phyloP scores from a whole-genome alignment of 2,797 vertebrate genomes.

The Gobionotothen gibberifrons region DNA sequence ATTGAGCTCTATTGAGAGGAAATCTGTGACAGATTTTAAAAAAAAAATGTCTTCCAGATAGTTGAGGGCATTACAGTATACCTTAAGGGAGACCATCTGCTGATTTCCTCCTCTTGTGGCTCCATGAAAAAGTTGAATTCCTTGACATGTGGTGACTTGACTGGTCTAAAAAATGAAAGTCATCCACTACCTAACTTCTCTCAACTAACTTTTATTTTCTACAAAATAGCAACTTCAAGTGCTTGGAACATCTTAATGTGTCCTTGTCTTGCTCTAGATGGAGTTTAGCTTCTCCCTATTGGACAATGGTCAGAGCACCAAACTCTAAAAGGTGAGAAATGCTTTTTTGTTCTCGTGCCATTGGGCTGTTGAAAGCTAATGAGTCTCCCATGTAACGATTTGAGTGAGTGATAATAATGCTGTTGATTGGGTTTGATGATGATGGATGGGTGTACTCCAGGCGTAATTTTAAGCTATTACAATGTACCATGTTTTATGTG shows the following conservation, averaged over 20 bases:
- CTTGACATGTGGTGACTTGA: too few relatives aligned
- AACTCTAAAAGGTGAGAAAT: not conserved
- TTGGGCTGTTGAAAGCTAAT: not conserved
- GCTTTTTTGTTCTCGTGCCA: not conserved
- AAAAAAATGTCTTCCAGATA: not conserved
- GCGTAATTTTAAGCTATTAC: not conserved
- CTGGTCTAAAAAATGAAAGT: too few relatives aligned
- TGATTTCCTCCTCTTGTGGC: not conserved
- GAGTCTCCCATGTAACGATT: not conserved
- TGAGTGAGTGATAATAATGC: too few relatives aligned
- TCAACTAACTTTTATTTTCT: not conserved
- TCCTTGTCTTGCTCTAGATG: not conserved
- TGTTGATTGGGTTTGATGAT: conserved; percentile 1
- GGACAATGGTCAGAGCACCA: not conserved
- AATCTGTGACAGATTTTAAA: too few relatives aligned
- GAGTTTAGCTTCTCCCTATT: not conserved
- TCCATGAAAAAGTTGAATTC: not conserved
- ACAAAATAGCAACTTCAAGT: not conserved
- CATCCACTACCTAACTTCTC: not conserved
- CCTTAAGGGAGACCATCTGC: not conserved
- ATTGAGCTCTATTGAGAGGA: too few relatives aligned
- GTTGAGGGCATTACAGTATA: not conserved
- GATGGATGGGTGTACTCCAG: not conserved
- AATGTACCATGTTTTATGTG: not conserved
- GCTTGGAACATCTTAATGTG: not conserved